Percentiles rank a stretch among this genome's conserved stretches.
Conservation (phyloP, 2,113 vertebrate genomes). For the Eira barbara region DNA sequence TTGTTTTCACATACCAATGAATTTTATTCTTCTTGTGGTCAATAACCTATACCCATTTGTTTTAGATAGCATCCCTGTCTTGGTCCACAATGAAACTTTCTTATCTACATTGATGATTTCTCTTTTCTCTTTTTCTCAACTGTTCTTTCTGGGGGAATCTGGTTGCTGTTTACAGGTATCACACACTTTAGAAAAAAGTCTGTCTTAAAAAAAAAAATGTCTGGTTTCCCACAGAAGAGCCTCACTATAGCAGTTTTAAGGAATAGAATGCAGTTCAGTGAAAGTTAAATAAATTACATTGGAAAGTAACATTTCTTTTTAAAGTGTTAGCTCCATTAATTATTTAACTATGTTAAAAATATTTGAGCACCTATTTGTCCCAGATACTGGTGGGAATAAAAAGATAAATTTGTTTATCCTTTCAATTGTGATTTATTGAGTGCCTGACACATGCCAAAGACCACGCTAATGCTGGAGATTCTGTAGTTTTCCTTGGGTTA, state of each 20-base stretch:
- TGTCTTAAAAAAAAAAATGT: background rate
- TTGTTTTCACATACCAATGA: constrained; percentile 48
- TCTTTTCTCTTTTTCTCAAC: constrained; percentile 42
- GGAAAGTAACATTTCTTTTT: constrained; percentile 31
- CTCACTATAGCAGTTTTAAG: background rate
- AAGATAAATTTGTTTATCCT: constrained; percentile 11
- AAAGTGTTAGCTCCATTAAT: background rate
- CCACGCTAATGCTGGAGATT: background rate
- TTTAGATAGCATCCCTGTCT: constrained; percentile 38
- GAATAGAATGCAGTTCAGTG: background rate
- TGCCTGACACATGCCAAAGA: background rate
- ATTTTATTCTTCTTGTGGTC: constrained; percentile 54
- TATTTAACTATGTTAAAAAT: constrained; percentile 31
- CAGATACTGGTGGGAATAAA: background rate
- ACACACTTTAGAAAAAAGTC: background rate
- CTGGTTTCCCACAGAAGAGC: background rate
- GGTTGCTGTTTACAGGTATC: constrained; percentile 43
- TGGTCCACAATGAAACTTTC: constrained; percentile 30
- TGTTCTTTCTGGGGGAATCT: background rate
- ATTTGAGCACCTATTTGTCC: background rate
- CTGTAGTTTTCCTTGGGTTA: background rate
- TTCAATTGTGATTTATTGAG: background rate
- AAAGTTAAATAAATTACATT: background rate
- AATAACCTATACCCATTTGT: constrained; percentile 38
- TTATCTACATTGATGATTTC: constrained; percentile 21